Percentiles rank a stretch among this genome's conserved stretches.
Evolutionary conservation across 2,797 vertebrate species (phyloP).

Genomic region (Xenops minutus): DNA sequence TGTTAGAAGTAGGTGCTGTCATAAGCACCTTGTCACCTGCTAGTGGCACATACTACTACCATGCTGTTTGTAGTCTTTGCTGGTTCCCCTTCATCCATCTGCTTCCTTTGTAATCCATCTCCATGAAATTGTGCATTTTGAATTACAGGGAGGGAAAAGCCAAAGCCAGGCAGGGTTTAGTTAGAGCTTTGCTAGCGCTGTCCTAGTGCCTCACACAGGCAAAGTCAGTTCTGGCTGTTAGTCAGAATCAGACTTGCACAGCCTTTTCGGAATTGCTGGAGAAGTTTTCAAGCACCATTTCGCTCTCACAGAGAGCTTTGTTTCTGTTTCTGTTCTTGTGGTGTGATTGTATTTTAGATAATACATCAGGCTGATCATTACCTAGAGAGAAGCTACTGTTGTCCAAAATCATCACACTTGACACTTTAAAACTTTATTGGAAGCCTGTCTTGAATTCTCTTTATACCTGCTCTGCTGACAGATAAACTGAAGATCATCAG

Average conservation of each 20-base stretch:
- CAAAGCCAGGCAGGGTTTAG: background rate
- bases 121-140: background rate
- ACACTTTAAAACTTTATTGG: background rate
- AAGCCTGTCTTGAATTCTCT: background rate
- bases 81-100: background rate
- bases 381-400: background rate
- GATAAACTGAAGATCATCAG: background rate
- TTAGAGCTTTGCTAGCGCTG: background rate
- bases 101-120: background rate
- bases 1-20: background rate
- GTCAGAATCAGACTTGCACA: background rate
- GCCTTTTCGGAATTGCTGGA: background rate
- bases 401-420: background rate
- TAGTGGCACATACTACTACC: background rate
- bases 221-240: background rate
- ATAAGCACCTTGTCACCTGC: background rate
- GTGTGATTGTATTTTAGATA: background rate
- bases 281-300: background rate
- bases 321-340: background rate
- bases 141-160: fast-evolving
- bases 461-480: background rate
- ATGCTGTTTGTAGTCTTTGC: background rate
- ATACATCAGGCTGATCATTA: background rate
- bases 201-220: background rate
- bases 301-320: background rate